A percentile compares a stretch with the other conserved stretches of the same genome.
These are phyloP conservation scores for Orthonevra nobilis DNA, from an alignment of 2,888 invertebrate genomes.

Conservation along the genomic window DNA sequence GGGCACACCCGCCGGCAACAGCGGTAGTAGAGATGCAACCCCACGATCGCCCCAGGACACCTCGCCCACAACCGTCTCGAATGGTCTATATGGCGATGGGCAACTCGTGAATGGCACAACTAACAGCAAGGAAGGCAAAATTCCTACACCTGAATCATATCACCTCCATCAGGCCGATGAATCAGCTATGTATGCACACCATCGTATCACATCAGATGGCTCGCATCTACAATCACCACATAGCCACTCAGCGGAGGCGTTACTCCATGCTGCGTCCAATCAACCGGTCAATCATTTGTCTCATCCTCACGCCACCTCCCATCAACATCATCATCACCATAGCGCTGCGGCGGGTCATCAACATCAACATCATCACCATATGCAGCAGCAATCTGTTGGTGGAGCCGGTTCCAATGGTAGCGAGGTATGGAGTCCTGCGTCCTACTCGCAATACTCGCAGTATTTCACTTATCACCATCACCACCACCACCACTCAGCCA, in stretches of 20 bases:
- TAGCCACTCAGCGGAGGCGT: constrained; percentile 64
- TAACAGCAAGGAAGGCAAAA: constrained; percentile 72
- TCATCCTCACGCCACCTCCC: constrained; percentile 67
- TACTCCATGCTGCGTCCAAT: constrained; percentile 69
- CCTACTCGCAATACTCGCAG: constrained; percentile 83
- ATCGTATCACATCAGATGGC: constrained; percentile 50
- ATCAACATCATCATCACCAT: constrained; percentile 75
- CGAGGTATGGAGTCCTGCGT: constrained; percentile 83
- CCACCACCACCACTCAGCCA: constrained; percentile 78
- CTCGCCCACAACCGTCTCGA: constrained; percentile 34
- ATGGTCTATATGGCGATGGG: constrained; percentile 64
- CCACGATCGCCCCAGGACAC: constrained; percentile 58
- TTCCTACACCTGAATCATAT: constrained; percentile 72
- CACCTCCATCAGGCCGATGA: constrained; percentile 57
- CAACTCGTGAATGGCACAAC: constrained; percentile 68
- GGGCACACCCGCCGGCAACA: constrained; percentile 82
- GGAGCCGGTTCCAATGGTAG: constrained; percentile 81
- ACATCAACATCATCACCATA: constrained; percentile 69
- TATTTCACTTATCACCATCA: constrained; percentile 85
- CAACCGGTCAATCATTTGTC: constrained; percentile 71
- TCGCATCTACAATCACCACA: constrained; percentile 71
- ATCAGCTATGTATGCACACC: constrained; percentile 65
- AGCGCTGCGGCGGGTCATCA: constrained; percentile 57
- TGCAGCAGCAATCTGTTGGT: constrained; percentile 78
- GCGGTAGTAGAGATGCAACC: constrained; percentile 51